phyloP scores from a whole-genome alignment of 1,140 invertebrate genomes.

The Micrasema longulum region DNA sequence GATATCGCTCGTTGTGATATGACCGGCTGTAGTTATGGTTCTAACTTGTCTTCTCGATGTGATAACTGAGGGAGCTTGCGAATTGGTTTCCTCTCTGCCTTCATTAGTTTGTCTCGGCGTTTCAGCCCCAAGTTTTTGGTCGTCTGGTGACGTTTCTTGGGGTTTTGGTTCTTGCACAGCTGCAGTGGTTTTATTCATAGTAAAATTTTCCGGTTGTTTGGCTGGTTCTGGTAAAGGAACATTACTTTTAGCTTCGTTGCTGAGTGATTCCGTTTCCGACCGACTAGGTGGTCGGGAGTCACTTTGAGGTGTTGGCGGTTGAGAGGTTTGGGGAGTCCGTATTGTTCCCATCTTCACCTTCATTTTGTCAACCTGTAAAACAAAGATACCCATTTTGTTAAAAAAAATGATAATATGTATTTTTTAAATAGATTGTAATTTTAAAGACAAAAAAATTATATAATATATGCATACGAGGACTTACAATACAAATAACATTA shows the following conservation, averaged over 20 bases:
- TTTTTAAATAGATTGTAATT: no score
- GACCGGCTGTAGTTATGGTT: slow-evolving; percentile 73
- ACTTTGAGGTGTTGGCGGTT: slow-evolving; percentile 17
- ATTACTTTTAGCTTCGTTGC: slow-evolving; percentile 4
- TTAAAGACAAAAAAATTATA: no score
- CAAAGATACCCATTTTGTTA: slow-evolving; percentile 3
- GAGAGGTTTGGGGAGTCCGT: slow-evolving; percentile 19
- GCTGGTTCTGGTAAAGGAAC: slow-evolving; percentile 8
- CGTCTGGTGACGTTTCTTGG: background rate
- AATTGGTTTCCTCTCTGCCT: background rate
- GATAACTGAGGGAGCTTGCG: slow-evolving; percentile 64
- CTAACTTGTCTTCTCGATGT: slow-evolving; percentile 68
- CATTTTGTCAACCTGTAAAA: slow-evolving; percentile 39
- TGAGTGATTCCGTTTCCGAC: background rate
- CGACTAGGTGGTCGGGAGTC: slow-evolving; percentile 19
- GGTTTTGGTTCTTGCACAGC: background rate
- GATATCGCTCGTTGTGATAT: slow-evolving; percentile 68
- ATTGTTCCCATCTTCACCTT: slow-evolving; percentile 49
- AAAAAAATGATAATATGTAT: no score
- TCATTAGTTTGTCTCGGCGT: slow-evolving; percentile 10
- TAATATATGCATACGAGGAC: no score
- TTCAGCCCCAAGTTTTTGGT: background rate
- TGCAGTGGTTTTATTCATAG: slow-evolving; percentile 10
- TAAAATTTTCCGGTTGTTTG: slow-evolving; percentile 35
- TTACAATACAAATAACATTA: no score